Conservation (phyloP, 2,113 vertebrate genomes). For the Arizona elegans region DNA sequence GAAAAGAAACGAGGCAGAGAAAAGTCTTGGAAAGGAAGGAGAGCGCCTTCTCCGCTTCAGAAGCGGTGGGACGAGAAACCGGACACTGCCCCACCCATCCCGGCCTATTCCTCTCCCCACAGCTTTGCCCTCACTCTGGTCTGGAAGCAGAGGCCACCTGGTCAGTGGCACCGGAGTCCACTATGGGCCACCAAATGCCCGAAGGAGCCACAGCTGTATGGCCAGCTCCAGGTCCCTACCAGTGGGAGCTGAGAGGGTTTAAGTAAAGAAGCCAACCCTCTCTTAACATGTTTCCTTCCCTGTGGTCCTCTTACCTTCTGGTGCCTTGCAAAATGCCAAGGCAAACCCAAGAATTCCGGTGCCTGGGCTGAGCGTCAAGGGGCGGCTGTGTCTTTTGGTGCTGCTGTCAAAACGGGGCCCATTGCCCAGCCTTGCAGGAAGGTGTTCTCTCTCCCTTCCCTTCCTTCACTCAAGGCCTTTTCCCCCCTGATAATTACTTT, state of each 20-base stretch:
- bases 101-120: background rate
- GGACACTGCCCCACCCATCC: background rate
- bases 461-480: background rate
- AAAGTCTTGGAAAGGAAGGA: conserved; percentile 44
- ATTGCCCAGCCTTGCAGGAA: background rate
- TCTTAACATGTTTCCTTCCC: background rate
- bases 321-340: background rate
- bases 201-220: background rate
- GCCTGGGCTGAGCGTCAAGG: background rate
- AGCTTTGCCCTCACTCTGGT: background rate
- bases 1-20: conserved; percentile 58
- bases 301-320: background rate
- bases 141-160: background rate
- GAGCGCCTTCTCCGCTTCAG: conserved; percentile 50
- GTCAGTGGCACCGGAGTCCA: background rate
- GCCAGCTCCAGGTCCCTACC: background rate
- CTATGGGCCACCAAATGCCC: background rate
- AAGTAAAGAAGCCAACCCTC: background rate
- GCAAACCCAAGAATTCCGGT: fast-evolving
- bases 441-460: background rate
- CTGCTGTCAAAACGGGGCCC: conserved; percentile 30
- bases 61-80: background rate
- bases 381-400: background rate
- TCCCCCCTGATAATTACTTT: conserved; percentile 18
- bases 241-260: background rate